Conservation (phyloP, 1,140 invertebrate genomes). For the Grapholita molesta region DNA sequence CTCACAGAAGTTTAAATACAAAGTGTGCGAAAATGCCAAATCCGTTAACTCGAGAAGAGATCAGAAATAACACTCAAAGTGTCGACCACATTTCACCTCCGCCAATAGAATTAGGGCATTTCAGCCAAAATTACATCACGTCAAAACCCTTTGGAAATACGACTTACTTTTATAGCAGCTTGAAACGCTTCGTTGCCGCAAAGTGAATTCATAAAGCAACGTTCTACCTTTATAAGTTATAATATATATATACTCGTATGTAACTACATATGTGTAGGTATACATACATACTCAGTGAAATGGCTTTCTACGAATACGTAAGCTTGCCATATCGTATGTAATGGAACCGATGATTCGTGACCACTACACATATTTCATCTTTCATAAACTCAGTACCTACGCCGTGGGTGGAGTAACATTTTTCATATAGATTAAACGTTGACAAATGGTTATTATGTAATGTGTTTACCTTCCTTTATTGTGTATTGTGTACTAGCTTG, state of each 20-base stretch:
- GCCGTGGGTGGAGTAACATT: neutral
- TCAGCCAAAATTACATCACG: slow-evolving; percentile 15
- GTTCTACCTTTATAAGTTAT: neutral
- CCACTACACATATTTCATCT: neutral
- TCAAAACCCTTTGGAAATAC: slow-evolving; percentile 17
- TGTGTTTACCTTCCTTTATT: neutral
- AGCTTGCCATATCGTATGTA: neutral
- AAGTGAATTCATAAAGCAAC: slow-evolving; percentile 12
- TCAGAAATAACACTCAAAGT: slow-evolving; percentile 4
- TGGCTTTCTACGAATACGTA: neutral
- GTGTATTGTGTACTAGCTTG: neutral
- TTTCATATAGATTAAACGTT: neutral
- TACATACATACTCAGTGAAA: neutral
- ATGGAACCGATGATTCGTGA: neutral
- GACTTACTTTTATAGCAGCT: slow-evolving; percentile 9
- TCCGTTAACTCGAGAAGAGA: neutral
- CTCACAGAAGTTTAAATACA: neutral
- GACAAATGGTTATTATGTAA: neutral
- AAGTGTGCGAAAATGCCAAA: neutral
- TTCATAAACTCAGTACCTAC: neutral
- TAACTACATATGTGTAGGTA: neutral
- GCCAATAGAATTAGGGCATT: neutral
- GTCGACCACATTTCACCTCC: neutral
- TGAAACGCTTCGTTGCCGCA: slow-evolving; percentile 1
- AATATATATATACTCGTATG: too few species aligned